These are phyloP conservation scores for Neomonachus schauinslandi DNA, from an alignment of 2,113 vertebrate species.

Conservation along the genomic window DNA sequence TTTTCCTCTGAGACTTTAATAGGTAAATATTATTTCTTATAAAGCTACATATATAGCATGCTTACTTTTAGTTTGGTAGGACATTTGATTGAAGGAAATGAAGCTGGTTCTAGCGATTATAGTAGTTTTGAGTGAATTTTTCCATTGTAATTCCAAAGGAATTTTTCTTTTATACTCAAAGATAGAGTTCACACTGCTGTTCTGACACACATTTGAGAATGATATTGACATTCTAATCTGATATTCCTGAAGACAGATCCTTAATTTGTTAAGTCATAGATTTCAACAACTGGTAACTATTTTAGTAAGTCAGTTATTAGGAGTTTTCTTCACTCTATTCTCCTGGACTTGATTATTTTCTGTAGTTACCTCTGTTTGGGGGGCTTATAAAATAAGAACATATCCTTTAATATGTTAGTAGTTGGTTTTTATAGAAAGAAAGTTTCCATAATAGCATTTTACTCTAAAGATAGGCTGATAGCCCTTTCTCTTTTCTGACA, in stretches of 20 bases:
- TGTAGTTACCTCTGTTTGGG: neutral
- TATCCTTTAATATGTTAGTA: neutral
- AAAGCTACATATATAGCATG: neutral
- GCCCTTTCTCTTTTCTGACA: neutral
- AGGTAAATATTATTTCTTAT: neutral
- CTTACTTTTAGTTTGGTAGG: neutral
- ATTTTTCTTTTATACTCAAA: neutral
- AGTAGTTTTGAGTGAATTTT: neutral
- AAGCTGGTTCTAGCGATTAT: neutral
- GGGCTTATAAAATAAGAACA: neutral
- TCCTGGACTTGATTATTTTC: neutral
- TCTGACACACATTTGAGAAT: neutral
- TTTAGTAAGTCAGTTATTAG: constrained; percentile 7
- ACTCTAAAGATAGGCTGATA: neutral
- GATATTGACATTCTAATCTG: neutral
- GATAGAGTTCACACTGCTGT: neutral
- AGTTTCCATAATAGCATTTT: constrained; percentile 13
- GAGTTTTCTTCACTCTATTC: neutral
- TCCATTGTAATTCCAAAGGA: neutral
- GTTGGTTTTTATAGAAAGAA: neutral
- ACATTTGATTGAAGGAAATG: constrained; percentile 30
- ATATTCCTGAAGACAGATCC: neutral
- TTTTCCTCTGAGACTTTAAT: constrained; percentile 47
- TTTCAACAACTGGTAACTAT: neutral
- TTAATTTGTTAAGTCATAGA: constrained; percentile 15